These are phyloP conservation scores for Mechanitis mazaeus DNA, from an alignment of 2,888 invertebrate species.

Conservation along the genomic window DNA sequence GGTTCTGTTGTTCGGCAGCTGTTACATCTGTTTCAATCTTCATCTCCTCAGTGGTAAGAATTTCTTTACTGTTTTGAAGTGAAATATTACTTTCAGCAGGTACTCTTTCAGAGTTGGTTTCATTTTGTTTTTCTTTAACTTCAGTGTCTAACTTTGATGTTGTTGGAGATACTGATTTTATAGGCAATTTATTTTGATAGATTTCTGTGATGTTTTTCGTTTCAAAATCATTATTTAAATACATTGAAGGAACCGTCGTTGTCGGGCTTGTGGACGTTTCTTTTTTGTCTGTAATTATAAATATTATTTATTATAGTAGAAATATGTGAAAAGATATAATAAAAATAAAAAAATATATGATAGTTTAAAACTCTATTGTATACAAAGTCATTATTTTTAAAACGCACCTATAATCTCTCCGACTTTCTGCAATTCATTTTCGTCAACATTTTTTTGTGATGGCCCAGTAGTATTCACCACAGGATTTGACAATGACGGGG, in stretches of 20 bases:
- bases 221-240: slow-evolving; percentile 49
- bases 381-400: slow-evolving; percentile 2
- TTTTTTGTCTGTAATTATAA: slow-evolving; percentile 56
- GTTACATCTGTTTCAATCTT: slow-evolving; percentile 15
- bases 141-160: slow-evolving; percentile 35
- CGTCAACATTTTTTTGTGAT: slow-evolving; percentile 51
- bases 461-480: slow-evolving; percentile 42
- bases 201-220: slow-evolving; percentile 52
- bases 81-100: slow-evolving; percentile 60
- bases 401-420: slow-evolving; percentile 58
- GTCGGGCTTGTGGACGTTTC: slow-evolving; percentile 41
- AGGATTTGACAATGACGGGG: slow-evolving; percentile 47
- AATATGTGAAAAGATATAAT: background rate
- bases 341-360: background rate
- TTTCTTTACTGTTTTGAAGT: slow-evolving; percentile 47
- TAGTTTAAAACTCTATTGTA: slow-evolving; percentile 1
- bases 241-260: slow-evolving; percentile 40
- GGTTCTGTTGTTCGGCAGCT: slow-evolving; percentile 25
- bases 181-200: slow-evolving; percentile 50
- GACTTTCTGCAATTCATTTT: slow-evolving; percentile 68
- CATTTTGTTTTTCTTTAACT: slow-evolving; percentile 38
- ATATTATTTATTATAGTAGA: background rate
- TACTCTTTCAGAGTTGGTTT: slow-evolving; percentile 49
- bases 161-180: slow-evolving; percentile 45
- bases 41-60: slow-evolving; percentile 38